Conservation (phyloP, 1,140 invertebrate genomes). For the Drosophila nigrodunni region DNA sequence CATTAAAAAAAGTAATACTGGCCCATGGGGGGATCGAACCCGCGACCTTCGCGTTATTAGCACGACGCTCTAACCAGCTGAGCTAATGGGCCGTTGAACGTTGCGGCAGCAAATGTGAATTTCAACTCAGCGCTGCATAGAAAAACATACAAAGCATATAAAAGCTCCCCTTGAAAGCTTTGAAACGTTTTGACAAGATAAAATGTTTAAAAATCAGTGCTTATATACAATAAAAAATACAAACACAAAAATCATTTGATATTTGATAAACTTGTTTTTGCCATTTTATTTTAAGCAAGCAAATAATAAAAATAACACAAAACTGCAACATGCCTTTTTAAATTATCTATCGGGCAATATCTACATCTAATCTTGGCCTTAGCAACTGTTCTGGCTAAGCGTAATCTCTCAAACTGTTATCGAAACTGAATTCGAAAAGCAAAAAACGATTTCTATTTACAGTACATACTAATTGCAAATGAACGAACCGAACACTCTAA, state of each 20-base stretch:
- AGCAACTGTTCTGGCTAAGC: slow-evolving; percentile 4
- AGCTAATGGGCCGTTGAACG: slow-evolving; percentile 85
- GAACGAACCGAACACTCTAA: slow-evolving; percentile 22
- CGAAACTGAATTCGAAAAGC: slow-evolving; percentile 6
- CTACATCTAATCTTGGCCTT: not conserved
- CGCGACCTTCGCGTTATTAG: slow-evolving; percentile 87
- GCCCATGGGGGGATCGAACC: slow-evolving; percentile 88
- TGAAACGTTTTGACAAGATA: not conserved
- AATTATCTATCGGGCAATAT: slow-evolving; percentile 31
- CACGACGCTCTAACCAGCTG: slow-evolving; percentile 86
- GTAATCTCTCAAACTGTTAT: slow-evolving; percentile 5
- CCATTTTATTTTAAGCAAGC: slow-evolving; percentile 42
- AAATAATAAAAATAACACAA: slow-evolving; percentile 52
- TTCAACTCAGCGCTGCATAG: slow-evolving; percentile 6
- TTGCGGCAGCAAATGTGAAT: slow-evolving; percentile 15
- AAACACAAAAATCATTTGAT: not conserved
- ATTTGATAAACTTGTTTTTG: slow-evolving; percentile 45
- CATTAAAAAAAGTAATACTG: slow-evolving; percentile 60
- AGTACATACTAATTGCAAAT: slow-evolving; percentile 18
- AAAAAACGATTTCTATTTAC: slow-evolving; percentile 1
- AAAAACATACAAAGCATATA: too few relatives aligned
- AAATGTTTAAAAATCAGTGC: slow-evolving; percentile 24
- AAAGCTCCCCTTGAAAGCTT: slow-evolving; percentile 20
- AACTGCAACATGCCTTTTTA: slow-evolving; percentile 9
- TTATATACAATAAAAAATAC: slow-evolving; percentile 14